These are phyloP conservation scores for Synergus laeviventris DNA, from an alignment of 2,888 invertebrate species.

Conservation along the genomic window DNA sequence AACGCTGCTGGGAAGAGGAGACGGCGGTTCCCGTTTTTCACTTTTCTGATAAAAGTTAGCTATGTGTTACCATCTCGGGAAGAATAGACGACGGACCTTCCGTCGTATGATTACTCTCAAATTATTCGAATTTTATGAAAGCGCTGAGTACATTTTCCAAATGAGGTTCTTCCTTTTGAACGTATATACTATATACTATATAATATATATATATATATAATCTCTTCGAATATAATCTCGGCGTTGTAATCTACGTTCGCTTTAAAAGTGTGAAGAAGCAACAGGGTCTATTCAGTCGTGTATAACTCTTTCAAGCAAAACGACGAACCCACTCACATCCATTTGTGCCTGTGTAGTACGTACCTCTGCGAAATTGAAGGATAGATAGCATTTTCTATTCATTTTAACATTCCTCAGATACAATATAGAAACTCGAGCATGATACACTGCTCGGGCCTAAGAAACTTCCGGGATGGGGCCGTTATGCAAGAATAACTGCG, in stretches of 20 bases:
- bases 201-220: neutral
- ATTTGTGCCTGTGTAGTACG: neutral
- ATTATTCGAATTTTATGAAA: slow-evolving; percentile 13
- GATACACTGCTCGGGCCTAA: neutral
- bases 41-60: slow-evolving; percentile 4
- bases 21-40: slow-evolving; percentile 10
- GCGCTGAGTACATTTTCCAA: slow-evolving; percentile 14
- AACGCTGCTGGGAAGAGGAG: slow-evolving; percentile 1
- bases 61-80: neutral
- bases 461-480: neutral
- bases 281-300: slow-evolving; percentile 30
- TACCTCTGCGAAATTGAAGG: neutral
- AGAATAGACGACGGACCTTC: neutral
- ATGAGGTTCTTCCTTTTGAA: slow-evolving; percentile 17
- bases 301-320: slow-evolving; percentile 10
- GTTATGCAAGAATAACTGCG: slow-evolving; percentile 5
- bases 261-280: slow-evolving; percentile 25
- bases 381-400: slow-evolving; percentile 47
- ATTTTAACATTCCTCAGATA: slow-evolving; percentile 44
- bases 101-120: neutral
- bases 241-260: neutral
- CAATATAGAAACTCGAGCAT: slow-evolving; percentile 39
- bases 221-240: slow-evolving; percentile 1
- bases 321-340: neutral
- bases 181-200: neutral